A percentile compares a stretch with the other conserved stretches of the same genome.
Evolutionary conservation across 2,797 vertebrate species (phyloP).

Genomic region (Bufotes viridis): DNA sequence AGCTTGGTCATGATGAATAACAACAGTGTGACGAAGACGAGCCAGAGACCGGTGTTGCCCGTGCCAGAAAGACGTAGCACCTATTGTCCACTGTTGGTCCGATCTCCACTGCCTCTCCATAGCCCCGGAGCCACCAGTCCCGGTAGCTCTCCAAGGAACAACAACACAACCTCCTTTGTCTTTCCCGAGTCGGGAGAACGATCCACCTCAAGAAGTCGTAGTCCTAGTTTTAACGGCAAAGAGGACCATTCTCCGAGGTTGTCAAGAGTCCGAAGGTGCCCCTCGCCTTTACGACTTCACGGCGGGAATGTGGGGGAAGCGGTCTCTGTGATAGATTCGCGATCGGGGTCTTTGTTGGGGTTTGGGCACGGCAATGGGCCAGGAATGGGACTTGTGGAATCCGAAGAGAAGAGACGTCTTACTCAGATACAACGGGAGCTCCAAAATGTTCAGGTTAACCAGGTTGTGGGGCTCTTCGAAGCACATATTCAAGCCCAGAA

Average conservation of each 20-base stretch:
- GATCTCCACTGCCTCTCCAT: slow-evolving; percentile 63
- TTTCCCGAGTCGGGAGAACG: slow-evolving; percentile 69
- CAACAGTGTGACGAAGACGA: slow-evolving; percentile 72
- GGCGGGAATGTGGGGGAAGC: slow-evolving; percentile 66
- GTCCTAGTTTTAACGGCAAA: slow-evolving; percentile 72
- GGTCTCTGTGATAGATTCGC: slow-evolving; percentile 40
- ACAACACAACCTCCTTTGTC: slow-evolving; percentile 68
- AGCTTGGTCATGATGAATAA: slow-evolving; percentile 85
- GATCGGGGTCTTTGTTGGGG: slow-evolving; percentile 2
- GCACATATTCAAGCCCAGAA: slow-evolving; percentile 89
- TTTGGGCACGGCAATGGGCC: not conserved
- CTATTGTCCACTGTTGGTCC: slow-evolving; percentile 72
- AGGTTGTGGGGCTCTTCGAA: slow-evolving; percentile 91
- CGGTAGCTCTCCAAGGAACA: slow-evolving; percentile 65
- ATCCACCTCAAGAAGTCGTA: slow-evolving; percentile 68
- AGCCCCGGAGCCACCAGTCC: slow-evolving; percentile 78
- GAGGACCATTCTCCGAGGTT: slow-evolving; percentile 63
- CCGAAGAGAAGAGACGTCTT: slow-evolving; percentile 66
- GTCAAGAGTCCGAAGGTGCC: slow-evolving; percentile 70
- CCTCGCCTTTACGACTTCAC: slow-evolving; percentile 63
- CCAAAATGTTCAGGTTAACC: slow-evolving; percentile 90
- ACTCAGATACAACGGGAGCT: slow-evolving; percentile 78
- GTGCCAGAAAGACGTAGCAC: slow-evolving; percentile 72
- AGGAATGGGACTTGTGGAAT: not conserved
- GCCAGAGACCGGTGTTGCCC: slow-evolving; percentile 75